Evolutionary conservation across 2,113 vertebrate species (phyloP), one percentile per base, ranked within the genome.

Genomic region (Colius striatus): DNA sequence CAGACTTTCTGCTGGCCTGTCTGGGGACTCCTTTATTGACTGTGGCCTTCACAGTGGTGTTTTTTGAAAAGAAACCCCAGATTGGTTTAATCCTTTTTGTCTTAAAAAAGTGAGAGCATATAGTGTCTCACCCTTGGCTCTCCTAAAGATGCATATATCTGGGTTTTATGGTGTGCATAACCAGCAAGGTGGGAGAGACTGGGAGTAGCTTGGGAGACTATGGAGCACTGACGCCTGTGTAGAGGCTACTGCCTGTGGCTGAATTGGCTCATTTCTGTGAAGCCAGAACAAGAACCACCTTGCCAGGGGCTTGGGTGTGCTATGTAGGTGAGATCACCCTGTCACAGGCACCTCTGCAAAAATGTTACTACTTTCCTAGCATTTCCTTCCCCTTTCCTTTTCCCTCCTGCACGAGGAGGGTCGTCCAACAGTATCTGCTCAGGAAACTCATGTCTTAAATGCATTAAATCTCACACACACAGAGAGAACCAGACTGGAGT

Each of bases 391-490:
- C 38, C 38, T 77, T 92, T 80, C 65, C 67, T 85, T 83, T 80
- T 26, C 58, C 48, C 30, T 53, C 54, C 74, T 72, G 79, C 30
- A 10, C 21, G 1, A 82, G 77, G 77, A 66, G 66, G 63, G 21
- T 92, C 95, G 58, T 96, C 83, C 84, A 84, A 82, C 75, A n/a
- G 41, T 96, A 85, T 97, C 97, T 97, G 66, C 97, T 98, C 98
- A 98, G 97, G 98, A 98, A 98, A 96, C 83, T 92, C 66, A 3
- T 78, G 78, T 94, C 94, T 95, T 90, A 63, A 90, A 58, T 62
- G 68, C 22, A 0, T 84, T 67, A 84, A 95, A 63, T 68, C 53
- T 41, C 41, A 84, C 79, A 80, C 87, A 41, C 50, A 41, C 76
- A 1, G n/a, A 72, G 68, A 95, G 47, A 71, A 43, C 63, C 92